These are phyloP conservation scores for Catocala sponsa DNA, from an alignment of 2,888 invertebrate species.

Conservation along the genomic window DNA sequence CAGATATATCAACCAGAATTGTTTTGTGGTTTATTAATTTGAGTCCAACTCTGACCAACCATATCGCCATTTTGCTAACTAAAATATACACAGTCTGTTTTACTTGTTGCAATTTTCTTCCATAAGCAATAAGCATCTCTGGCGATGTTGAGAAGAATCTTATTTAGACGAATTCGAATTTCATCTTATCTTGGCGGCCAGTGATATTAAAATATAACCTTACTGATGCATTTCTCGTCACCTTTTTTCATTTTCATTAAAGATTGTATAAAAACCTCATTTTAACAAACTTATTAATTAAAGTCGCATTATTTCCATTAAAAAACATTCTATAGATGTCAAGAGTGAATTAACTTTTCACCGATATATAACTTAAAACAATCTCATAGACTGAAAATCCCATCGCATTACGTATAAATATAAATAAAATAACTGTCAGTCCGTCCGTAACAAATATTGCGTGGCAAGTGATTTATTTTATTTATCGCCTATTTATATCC, in stretches of 20 bases:
- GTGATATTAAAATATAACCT: no score
- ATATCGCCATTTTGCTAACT: no score
- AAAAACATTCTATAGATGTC: background rate
- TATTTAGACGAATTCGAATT: no score
- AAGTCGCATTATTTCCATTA: constrained; percentile 3
- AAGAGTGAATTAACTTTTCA: background rate
- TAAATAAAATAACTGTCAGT: constrained; percentile 11
- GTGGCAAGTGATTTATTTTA: constrained; percentile 28
- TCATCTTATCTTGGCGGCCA: no score
- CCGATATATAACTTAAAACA: background rate
- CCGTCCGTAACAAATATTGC: constrained; percentile 17
- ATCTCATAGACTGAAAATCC: background rate
- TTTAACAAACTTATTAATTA: background rate
- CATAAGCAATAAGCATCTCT: no score
- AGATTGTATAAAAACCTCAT: background rate
- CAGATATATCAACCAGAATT: no score
- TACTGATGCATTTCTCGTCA: no score
- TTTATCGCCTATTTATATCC: constrained; percentile 34
- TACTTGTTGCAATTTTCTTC: no score
- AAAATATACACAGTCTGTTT: no score
- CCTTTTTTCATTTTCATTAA: background rate
- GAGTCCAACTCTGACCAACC: no score
- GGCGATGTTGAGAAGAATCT: no score
- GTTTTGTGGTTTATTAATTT: no score
- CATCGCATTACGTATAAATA: background rate